These are phyloP conservation scores for Dryobota labecula DNA, from an alignment of 2,888 invertebrate species.

Conservation along the genomic window DNA sequence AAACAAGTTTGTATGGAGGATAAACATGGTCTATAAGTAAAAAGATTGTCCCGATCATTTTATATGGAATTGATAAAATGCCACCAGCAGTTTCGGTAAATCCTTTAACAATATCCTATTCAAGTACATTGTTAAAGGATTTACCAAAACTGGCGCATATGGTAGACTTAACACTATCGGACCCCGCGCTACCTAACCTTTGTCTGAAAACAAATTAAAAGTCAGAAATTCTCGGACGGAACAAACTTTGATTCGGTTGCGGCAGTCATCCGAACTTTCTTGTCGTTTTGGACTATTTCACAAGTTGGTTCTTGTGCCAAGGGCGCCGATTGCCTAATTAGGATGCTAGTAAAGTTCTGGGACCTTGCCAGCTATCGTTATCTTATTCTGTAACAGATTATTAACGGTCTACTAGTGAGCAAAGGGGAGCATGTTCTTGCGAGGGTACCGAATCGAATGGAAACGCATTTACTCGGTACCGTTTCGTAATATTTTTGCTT, in stretches of 20 bases:
- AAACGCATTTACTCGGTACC: constrained; percentile 38
- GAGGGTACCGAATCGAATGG: constrained; percentile 23
- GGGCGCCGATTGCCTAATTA: constrained; percentile 53
- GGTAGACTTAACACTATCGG: constrained; percentile 1
- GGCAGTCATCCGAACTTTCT: constrained; percentile 47
- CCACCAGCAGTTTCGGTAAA: background rate
- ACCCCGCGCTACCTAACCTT: constrained; percentile 17
- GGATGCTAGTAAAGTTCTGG: constrained; percentile 47
- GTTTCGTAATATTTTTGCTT: constrained; percentile 26
- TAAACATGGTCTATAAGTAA: background rate
- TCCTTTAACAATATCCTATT: constrained; percentile 3
- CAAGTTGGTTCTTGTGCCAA: constrained; percentile 56
- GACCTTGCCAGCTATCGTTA: constrained; percentile 49
- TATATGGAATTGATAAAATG: background rate
- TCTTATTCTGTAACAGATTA: constrained; percentile 56
- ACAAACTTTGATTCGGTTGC: constrained; percentile 55
- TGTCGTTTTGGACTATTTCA: constrained; percentile 51
- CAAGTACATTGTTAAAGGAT: too few species aligned
- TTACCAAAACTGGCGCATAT: constrained; percentile 8
- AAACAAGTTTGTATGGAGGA: background rate
- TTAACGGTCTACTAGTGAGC: constrained; percentile 43
- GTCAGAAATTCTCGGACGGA: constrained; percentile 46
- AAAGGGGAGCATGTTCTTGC: constrained; percentile 31
- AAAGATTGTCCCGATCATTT: background rate
- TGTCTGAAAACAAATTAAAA: constrained; percentile 56